Evolutionary conservation across 2,113 vertebrate genomes (phyloP), one percentile per base, ranked within the genome.

Genomic region (Pica pica): DNA sequence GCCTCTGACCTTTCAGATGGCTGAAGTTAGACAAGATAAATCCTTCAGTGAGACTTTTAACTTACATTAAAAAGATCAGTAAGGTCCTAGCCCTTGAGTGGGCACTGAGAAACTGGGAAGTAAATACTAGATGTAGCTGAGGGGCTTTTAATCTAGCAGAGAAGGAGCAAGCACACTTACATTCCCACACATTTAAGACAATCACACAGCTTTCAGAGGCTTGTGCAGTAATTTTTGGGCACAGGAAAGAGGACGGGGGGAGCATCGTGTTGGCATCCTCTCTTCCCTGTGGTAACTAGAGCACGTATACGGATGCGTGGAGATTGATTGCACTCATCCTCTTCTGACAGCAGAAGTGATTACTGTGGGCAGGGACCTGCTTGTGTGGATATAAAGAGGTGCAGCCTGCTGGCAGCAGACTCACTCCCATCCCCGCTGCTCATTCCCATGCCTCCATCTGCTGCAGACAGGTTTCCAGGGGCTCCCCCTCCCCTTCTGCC

Each of bases 401-500:
- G 83, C 67, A 95, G 85, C 35, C 67, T 91, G 53, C 73, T 93
- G 61, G 87, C 94, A 91, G 30, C 69, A 88, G 57, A 60, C 55
- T 84, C 1, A 3, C n/a, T 92, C 37, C 78, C 44, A 53, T 87
- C 31, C 83, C 56, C 0, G 44, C 91, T 96, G 95, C 95, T 94
- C 94, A 93, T 90, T 95, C 79, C 80, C 70, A 81, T 86, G 76
- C 89, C 83, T 96, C 95, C 91, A 93, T 96, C 95, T 96, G 94
- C 85, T 78, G 60, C 65, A 82, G 49, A 41, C 52, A 93, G 84
- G 83, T 90, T 94, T 87, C 47, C 1, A 23, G 55, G 24, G n/a
- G 33, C 87, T 74, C 53, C 39, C 52, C 78, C 75, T 67, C 79
- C 63, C 46, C 69, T 77, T 79, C 76, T 90, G 67, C 56, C 23